A percentile compares a stretch with the other conserved stretches of the same genome.
These are phyloP conservation scores for Melieria crassipennis DNA, from an alignment of 2,888 invertebrate species.

Conservation along the genomic window DNA sequence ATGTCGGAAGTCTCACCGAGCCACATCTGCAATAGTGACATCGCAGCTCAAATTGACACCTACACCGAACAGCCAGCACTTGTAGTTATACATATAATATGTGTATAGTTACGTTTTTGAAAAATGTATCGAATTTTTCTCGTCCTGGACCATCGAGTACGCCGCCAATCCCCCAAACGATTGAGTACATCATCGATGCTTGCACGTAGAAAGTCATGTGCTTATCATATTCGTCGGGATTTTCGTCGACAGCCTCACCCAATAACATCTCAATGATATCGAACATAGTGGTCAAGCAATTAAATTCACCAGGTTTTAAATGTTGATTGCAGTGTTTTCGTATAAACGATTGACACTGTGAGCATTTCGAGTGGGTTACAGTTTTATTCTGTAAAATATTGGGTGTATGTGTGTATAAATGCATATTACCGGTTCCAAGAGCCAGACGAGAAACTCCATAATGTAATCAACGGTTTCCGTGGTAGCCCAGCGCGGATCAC, in stretches of 20 bases:
- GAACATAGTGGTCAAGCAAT: slow-evolving; percentile 77
- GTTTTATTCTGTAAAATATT: too few species aligned
- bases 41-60: neutral
- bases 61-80: neutral
- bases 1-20: slow-evolving; percentile 48
- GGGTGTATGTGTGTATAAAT: neutral
- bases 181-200: slow-evolving; percentile 77
- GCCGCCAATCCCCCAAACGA: slow-evolving; percentile 89
- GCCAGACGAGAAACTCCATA: slow-evolving; percentile 76
- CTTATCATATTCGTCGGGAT: slow-evolving; percentile 74
- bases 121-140: slow-evolving; percentile 73
- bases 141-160: slow-evolving; percentile 79
- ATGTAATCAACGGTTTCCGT: slow-evolving; percentile 72
- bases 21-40: slow-evolving; percentile 39
- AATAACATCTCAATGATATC: slow-evolving; percentile 81
- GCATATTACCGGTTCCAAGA: slow-evolving; percentile 74
- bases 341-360: slow-evolving; percentile 71
- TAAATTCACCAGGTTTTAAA: slow-evolving; percentile 77
- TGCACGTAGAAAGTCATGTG: slow-evolving; percentile 78
- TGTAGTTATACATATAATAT: neutral
- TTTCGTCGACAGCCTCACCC: slow-evolving; percentile 75
- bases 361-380: neutral
- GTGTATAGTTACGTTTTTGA: slow-evolving; percentile 64
- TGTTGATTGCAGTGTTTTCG: slow-evolving; percentile 75
- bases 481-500: slow-evolving; percentile 72